A percentile compares a stretch with the other conserved stretches of the same genome.
phyloP scores from a whole-genome alignment of 2,888 invertebrate genomes.

The Tenthredo distinguenda region DNA sequence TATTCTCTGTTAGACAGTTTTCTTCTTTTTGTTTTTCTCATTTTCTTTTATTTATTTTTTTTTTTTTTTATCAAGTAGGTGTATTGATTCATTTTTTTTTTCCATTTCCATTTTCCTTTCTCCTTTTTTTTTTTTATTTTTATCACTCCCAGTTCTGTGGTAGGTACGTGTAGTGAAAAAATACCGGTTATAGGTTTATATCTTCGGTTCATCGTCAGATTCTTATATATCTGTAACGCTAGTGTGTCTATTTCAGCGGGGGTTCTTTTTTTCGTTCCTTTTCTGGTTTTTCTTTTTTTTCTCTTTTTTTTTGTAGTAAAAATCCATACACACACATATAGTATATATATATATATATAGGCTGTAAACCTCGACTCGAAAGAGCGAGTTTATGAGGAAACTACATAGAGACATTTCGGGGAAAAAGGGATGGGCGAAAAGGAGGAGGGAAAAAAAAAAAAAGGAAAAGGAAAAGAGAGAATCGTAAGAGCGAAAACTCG shows the following conservation, averaged over 20 bases:
- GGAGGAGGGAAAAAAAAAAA: neutral
- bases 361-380: neutral
- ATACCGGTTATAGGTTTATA: too few species aligned
- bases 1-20: neutral
- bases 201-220: neutral
- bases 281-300: neutral
- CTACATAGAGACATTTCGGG: conserved; percentile 31
- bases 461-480: neutral
- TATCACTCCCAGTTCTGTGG: neutral
- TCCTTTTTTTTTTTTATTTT: neutral
- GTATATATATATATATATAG: neutral
- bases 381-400: conserved; percentile 46
- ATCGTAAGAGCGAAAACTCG: conserved; percentile 46
- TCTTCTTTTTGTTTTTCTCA: neutral
- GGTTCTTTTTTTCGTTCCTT: neutral
- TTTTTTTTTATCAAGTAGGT: neutral
- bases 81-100: neutral
- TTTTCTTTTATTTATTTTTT: neutral
- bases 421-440: neutral
- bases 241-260: neutral
- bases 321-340: too few species aligned
- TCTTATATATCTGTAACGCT: neutral
- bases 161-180: neutral
- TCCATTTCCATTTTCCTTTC: neutral
- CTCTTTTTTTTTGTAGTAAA: neutral